phyloP scores from a whole-genome alignment of 2,797 vertebrate species.

The Clamator glandarius region DNA sequence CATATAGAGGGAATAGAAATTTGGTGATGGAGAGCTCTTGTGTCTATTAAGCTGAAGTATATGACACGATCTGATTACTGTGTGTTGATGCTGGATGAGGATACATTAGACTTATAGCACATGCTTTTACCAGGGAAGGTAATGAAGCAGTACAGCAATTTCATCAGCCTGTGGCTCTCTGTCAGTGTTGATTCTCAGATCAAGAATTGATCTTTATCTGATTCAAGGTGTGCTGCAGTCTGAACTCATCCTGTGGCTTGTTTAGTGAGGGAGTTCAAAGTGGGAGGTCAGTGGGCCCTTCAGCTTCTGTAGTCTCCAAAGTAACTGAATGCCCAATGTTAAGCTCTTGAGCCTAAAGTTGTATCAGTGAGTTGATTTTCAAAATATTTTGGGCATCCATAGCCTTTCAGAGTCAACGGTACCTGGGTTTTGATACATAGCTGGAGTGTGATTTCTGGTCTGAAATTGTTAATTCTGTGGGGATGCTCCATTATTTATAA shows the following conservation, averaged over 20 bases:
- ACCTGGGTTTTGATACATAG: neutral
- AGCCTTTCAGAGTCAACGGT: neutral
- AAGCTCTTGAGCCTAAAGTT: neutral
- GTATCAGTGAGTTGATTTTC: neutral
- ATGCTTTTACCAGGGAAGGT: neutral
- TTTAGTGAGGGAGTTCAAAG: neutral
- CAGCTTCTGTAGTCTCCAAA: neutral
- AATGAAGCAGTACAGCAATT: neutral
- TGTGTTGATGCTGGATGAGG: neutral
- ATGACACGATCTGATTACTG: neutral
- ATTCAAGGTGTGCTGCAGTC: neutral
- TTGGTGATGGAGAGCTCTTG: constrained; percentile 9
- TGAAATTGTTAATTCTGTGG: neutral
- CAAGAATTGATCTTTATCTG: neutral
- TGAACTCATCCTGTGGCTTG: neutral
- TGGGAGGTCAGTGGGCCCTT: neutral
- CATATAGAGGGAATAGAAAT: neutral
- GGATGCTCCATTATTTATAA: neutral
- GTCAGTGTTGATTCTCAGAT: neutral
- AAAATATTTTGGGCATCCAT: neutral
- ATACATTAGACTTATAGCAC: neutral
- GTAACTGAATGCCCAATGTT: neutral
- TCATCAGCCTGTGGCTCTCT: neutral
- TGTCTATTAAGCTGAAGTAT: neutral
- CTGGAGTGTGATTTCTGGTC: neutral